phyloP scores from a whole-genome alignment of 2,113 vertebrate species.

The Heliornis fulica region DNA sequence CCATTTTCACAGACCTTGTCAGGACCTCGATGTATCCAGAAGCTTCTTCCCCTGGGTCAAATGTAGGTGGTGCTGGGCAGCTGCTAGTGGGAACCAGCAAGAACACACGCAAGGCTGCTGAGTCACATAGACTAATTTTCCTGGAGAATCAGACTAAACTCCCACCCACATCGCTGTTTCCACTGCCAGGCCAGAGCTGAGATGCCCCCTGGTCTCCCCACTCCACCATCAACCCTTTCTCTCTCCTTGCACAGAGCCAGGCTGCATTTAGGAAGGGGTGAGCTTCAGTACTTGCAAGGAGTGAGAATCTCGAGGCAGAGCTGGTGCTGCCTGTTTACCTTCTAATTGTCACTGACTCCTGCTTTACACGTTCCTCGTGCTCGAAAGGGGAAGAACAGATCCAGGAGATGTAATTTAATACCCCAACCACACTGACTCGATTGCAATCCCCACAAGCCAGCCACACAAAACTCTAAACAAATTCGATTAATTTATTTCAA shows the following conservation, averaged over 20 bases:
- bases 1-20: background rate
- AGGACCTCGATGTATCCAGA: background rate
- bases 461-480: slow-evolving; percentile 57
- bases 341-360: background rate
- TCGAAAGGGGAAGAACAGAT: slow-evolving; percentile 14
- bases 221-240: background rate
- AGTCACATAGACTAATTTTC: background rate
- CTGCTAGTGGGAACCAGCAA: background rate
- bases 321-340: background rate
- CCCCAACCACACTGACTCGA: slow-evolving; percentile 37
- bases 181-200: background rate
- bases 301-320: background rate
- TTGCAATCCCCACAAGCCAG: slow-evolving; percentile 46
- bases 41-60: background rate
- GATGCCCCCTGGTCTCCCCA: background rate
- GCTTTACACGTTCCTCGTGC: background rate
- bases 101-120: background rate
- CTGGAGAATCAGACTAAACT: background rate
- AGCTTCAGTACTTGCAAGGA: background rate
- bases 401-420: slow-evolving; percentile 46
- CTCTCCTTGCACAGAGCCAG: background rate
- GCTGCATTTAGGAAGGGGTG: background rate
- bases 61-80: slow-evolving; percentile 7
- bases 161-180: background rate
- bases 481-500: slow-evolving; percentile 67